Conservation (phyloP, 2,113 vertebrate species). For the Cynoglossus semilaevis region DNA sequence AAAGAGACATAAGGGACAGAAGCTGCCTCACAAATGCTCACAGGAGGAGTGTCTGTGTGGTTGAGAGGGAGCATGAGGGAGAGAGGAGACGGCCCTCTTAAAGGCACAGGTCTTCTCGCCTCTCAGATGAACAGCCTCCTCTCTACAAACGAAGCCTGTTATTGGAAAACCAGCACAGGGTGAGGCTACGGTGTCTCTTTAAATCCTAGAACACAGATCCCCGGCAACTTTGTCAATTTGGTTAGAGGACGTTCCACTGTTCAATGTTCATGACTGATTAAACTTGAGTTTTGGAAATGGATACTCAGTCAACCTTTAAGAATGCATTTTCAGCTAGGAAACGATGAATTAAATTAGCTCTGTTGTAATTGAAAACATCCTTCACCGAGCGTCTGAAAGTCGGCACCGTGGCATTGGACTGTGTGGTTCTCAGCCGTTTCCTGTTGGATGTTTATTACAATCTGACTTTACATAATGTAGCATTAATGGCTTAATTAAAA, state of each 20-base stretch:
- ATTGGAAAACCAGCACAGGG: slow-evolving; percentile 50
- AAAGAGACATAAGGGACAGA: slow-evolving; percentile 78
- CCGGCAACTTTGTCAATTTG: slow-evolving; percentile 78
- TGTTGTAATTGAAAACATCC: slow-evolving; percentile 79
- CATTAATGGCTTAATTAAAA: slow-evolving; percentile 70
- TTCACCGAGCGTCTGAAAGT: slow-evolving; percentile 77
- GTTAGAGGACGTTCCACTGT: slow-evolving; percentile 79
- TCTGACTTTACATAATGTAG: slow-evolving; percentile 72
- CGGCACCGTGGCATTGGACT: slow-evolving; percentile 73
- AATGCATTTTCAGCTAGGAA: slow-evolving; percentile 75
- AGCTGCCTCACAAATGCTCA: slow-evolving; percentile 75
- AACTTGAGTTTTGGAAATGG: slow-evolving; percentile 71
- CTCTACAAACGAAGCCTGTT: slow-evolving; percentile 53
- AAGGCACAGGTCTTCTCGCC: slow-evolving; percentile 75
- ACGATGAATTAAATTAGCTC: slow-evolving; percentile 78
- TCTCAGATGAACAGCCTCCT: slow-evolving; percentile 62
- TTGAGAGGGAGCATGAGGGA: slow-evolving; percentile 74
- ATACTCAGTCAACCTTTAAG: slow-evolving; percentile 75
- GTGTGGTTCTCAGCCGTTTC: slow-evolving; percentile 64
- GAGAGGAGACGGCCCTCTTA: slow-evolving; percentile 76
- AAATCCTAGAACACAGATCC: slow-evolving; percentile 68
- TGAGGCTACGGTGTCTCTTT: slow-evolving; percentile 65
- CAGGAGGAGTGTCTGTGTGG: slow-evolving; percentile 75
- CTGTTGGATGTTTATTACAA: slow-evolving; percentile 72
- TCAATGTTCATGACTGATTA: slow-evolving; percentile 79